Evolutionary conservation across 1,140 invertebrate species (phyloP), one percentile per base, ranked within the genome.

Genomic region (Conopomorpha cramerella): DNA sequence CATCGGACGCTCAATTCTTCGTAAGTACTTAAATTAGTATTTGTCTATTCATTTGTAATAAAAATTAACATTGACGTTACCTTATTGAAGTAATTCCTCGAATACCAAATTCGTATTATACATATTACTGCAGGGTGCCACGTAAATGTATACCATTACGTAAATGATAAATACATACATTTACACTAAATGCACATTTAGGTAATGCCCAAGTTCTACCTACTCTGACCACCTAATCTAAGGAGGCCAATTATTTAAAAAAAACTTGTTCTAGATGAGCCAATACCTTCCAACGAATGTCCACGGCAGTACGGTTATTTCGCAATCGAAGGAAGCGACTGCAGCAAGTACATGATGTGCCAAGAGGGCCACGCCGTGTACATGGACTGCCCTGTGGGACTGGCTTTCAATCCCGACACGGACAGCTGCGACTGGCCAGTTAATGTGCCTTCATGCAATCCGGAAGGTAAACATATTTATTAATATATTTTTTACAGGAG

Each of bases 351-450:
- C 55, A 86, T 88, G 58, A 90, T 88, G 43, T 95, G 92, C 53
- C 86, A 85, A 0, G 81, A 84, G 19, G 91, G 92, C 6, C 59
- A 64, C 13, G 79, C 79, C 8, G 82, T 78, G 38, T 39, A 79
- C 1, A 83, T 58, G 48, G 77, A 83, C 14, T 92, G 90, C 56
- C 86, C 89, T 0, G 85, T 88, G 61, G 92, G 92, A 16, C 65
- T 95, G 13, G 90, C 90, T 4, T 94, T 91, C 60, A 90, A 90
- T 51, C 67, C 82, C n/a, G 79, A 84, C 35, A 83, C 61, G 2
- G 86, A 87, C 44, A 80, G 84, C 27, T 93, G 91, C 50, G 89
- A 92, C 44, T 94, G 90, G 90, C 88, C 88, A 1, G 88, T 90
- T 62, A 81, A 88, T 39, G 90, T 89, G 2, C 59, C 78, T 1